These are phyloP conservation scores for Loripinus fragilis DNA, from an alignment of 2,888 invertebrate genomes.

Conservation along the genomic window DNA sequence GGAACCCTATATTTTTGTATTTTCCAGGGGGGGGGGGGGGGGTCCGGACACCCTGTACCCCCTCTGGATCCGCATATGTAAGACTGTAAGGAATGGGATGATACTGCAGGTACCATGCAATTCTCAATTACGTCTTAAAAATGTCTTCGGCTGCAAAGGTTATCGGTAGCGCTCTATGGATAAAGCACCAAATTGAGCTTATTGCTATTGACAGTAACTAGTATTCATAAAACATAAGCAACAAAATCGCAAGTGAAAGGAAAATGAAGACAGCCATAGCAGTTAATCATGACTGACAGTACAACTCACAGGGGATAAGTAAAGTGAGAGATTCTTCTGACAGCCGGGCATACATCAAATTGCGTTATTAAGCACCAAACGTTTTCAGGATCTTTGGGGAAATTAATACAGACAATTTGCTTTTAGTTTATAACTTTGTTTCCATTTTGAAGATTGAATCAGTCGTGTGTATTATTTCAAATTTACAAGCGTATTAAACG, in stretches of 20 bases:
- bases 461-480: conserved; percentile 19
- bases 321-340: conserved; percentile 20
- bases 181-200: neutral
- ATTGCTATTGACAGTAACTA: conserved; percentile 9
- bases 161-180: too few species aligned
- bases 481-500: conserved; percentile 11
- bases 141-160: too few species aligned
- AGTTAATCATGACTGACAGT: conserved; percentile 14
- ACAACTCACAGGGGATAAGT: conserved; percentile 14
- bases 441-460: conserved; percentile 22
- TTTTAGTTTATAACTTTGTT: conserved; percentile 22
- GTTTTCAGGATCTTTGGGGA: conserved; percentile 18
- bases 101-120: too few species aligned
- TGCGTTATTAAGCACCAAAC: conserved; percentile 19
- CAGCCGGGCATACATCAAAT: conserved; percentile 19
- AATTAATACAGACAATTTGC: conserved; percentile 22
- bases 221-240: conserved; percentile 20
- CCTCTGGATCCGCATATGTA: too few species aligned
- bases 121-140: too few species aligned
- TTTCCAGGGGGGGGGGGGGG: too few species aligned
- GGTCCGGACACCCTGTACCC: too few species aligned
- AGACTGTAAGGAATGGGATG: too few species aligned
- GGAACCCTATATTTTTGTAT: too few species aligned
- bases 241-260: conserved; percentile 13
- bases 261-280: conserved; percentile 11